A percentile compares a stretch with the other conserved stretches of the same genome.
These are phyloP conservation scores for Lepidonotus clava DNA, from an alignment of 2,888 invertebrate species.

Conservation along the genomic window DNA sequence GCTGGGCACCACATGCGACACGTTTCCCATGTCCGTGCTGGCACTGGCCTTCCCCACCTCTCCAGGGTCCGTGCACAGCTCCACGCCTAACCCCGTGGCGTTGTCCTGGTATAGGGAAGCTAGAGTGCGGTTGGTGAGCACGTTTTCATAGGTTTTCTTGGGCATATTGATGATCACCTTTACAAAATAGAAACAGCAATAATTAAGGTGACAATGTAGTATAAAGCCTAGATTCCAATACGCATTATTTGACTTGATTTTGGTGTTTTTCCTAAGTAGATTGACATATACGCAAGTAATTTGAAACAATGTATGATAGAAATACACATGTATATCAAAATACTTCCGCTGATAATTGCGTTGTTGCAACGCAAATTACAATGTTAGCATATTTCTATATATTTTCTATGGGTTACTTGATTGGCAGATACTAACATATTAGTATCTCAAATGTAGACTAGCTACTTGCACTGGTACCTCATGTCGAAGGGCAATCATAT, in stretches of 20 bases:
- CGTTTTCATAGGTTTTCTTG: slow-evolving; percentile 68
- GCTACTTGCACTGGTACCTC: too few species aligned
- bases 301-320: too few species aligned
- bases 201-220: neutral
- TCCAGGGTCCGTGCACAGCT: neutral
- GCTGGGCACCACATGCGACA: slow-evolving; percentile 69
- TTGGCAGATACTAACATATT: too few species aligned
- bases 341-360: too few species aligned
- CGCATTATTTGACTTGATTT: neutral
- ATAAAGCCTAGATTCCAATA: neutral
- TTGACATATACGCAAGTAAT: too few species aligned
- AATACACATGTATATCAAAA: too few species aligned
- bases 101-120: neutral
- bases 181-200: neutral
- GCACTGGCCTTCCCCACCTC: slow-evolving; percentile 12
- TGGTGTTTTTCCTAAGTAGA: too few species aligned
- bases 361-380: too few species aligned
- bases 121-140: slow-evolving; percentile 69
- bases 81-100: neutral
- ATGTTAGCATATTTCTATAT: too few species aligned
- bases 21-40: slow-evolving; percentile 72
- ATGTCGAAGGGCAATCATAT: too few species aligned
- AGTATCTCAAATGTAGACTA: too few species aligned
- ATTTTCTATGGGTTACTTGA: too few species aligned
- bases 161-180: slow-evolving; percentile 68